Evolutionary conservation across 1,140 invertebrate species (phyloP).

Genomic region (Rhizoglyphus robini): DNA sequence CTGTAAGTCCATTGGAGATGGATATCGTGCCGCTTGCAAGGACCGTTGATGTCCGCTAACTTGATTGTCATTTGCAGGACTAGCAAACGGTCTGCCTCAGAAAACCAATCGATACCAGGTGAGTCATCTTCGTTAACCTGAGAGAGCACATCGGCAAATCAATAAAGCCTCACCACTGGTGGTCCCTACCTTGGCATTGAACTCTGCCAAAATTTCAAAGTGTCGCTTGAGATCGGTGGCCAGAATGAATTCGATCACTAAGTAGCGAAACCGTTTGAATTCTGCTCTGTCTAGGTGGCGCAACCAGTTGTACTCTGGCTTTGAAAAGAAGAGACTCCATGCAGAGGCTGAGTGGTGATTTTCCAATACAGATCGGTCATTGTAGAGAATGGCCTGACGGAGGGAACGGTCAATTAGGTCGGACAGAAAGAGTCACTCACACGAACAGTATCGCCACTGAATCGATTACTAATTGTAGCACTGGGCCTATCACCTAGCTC

Average conservation of each 20-base stretch:
- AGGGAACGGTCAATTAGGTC: neutral
- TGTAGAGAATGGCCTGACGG: constrained; percentile 62
- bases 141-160: neutral
- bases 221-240: constrained; percentile 95
- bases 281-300: constrained; percentile 64
- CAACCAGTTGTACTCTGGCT: constrained; percentile 31
- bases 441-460: too few species aligned
- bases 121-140: constrained; percentile 27
- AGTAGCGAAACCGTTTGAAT: constrained; percentile 61
- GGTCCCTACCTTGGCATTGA: constrained; percentile 39
- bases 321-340: constrained; percentile 74
- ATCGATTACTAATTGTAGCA: too few species aligned
- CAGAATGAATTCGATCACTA: constrained; percentile 84
- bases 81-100: constrained; percentile 58
- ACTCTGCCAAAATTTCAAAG: constrained; percentile 88
- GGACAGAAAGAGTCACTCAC: neutral
- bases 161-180: constrained; percentile 9
- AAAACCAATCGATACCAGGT: constrained; percentile 33
- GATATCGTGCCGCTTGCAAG: constrained; percentile 52
- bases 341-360: constrained; percentile 89
- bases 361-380: constrained; percentile 85
- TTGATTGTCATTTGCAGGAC: constrained; percentile 92
- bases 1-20: constrained; percentile 84
- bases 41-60: constrained; percentile 90
- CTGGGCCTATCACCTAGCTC: too few species aligned